A percentile compares a stretch with the other conserved stretches of the same genome.
phyloP scores from a whole-genome alignment of 2,797 vertebrate genomes.

The Scomberomorus guttatus region DNA sequence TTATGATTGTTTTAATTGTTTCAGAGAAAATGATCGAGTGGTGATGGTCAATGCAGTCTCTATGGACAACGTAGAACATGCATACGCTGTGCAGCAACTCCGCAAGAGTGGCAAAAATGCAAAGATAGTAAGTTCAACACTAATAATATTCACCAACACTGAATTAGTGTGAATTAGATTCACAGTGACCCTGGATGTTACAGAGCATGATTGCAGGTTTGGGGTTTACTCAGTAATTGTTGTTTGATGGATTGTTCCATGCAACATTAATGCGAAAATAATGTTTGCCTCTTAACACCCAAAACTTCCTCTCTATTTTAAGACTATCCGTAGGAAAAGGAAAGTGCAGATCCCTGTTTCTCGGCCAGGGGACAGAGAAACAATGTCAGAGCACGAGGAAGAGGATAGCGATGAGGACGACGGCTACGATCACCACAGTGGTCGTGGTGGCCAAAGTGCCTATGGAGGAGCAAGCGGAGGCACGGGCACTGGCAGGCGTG shows the following conservation, averaged over 20 bases:
- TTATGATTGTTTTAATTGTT: conserved; percentile 11
- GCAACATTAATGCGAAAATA: not conserved
- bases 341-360: conserved; percentile 94
- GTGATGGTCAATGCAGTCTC: conserved; percentile 99
- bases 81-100: conserved; percentile 97
- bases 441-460: conserved; percentile 76
- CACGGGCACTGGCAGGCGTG: conserved; percentile 72
- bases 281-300: not conserved
- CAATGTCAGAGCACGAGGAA: conserved; percentile 95
- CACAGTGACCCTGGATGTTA: not conserved
- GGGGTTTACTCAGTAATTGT: not conserved
- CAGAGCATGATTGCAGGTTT: not conserved
- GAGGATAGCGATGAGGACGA: conserved; percentile 96
- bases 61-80: conserved; percentile 99
- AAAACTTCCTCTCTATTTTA: conserved; percentile 7
- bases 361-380: conserved; percentile 91
- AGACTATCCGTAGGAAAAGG: conserved; percentile 98
- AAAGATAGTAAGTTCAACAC: conserved; percentile 93
- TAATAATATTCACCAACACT: not conserved
- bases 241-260: not conserved
- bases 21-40: conserved; percentile 97
- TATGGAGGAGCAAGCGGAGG: conserved; percentile 85
- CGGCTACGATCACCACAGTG: conserved; percentile 86
- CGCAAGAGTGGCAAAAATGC: conserved; percentile 99
- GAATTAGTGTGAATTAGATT: not conserved